Percentiles rank a stretch among this genome's conserved stretches.
These are phyloP conservation scores for Phycodurus eques DNA, from an alignment of 2,113 vertebrate species.

Conservation along the genomic window DNA sequence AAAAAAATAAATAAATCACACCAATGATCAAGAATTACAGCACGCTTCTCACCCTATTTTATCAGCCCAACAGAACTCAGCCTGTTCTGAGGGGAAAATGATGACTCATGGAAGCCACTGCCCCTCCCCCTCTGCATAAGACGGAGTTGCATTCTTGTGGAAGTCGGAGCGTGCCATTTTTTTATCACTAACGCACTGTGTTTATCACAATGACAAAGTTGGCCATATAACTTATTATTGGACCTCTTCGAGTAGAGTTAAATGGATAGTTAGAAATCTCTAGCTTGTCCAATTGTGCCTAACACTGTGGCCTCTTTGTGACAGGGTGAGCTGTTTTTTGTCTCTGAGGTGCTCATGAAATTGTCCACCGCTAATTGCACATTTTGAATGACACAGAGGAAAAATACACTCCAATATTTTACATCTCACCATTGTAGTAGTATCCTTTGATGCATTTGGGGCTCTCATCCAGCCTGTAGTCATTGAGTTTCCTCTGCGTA, in stretches of 20 bases:
- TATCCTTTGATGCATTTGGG: constrained; percentile 88
- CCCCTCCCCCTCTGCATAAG: background rate
- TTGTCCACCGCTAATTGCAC: background rate
- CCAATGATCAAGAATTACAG: no score
- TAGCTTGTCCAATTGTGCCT: no score
- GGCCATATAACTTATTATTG: no score
- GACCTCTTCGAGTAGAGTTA: no score
- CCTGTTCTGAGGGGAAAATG: background rate
- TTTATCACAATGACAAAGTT: no score
- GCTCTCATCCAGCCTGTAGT: constrained; percentile 89
- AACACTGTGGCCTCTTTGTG: no score
- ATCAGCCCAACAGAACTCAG: background rate
- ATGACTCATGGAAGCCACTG: background rate
- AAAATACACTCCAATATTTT: background rate
- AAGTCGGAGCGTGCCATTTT: no score
- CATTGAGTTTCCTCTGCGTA: constrained; percentile 92
- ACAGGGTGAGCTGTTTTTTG: background rate
- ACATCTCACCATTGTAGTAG: constrained; percentile 88
- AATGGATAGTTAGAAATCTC: no score
- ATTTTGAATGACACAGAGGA: background rate
- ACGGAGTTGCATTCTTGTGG: no score
- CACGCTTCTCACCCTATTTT: background rate
- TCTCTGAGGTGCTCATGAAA: background rate
- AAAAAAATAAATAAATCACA: no score
- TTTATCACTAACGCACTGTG: no score